These are phyloP conservation scores for Gymnothorax javanicus DNA, from an alignment of 2,797 vertebrate genomes.

Conservation along the genomic window DNA sequence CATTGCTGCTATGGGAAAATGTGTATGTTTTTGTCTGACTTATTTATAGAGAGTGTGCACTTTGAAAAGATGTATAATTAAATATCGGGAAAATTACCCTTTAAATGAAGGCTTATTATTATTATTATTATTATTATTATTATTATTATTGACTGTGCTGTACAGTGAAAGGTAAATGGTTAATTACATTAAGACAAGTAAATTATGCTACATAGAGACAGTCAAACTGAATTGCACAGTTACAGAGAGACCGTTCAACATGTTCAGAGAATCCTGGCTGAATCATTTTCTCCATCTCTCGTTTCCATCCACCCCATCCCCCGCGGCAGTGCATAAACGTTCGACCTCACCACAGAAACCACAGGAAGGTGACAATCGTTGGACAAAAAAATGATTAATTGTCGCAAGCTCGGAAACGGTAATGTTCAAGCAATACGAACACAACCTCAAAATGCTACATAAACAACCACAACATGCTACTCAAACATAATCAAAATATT, in stretches of 20 bases:
- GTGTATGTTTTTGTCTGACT: no score
- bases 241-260: neutral
- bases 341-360: neutral
- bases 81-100: no score
- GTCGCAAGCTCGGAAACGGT: neutral
- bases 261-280: neutral
- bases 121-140: no score
- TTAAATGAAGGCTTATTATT: no score
- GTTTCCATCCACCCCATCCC: neutral
- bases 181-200: no score
- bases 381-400: neutral
- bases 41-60: no score
- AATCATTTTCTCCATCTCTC: neutral
- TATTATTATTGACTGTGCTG: no score
- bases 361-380: slow-evolving; percentile 18
- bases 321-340: neutral
- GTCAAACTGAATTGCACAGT: neutral
- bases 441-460: neutral
- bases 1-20: no score
- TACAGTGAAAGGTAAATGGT: no score
- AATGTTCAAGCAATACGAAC: neutral
- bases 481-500: neutral
- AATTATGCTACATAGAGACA: no score
- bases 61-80: no score
- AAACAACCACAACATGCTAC: no score